These are phyloP conservation scores for Neosilurus mollespiculum DNA, from an alignment of 2,797 vertebrate genomes.

Conservation along the genomic window DNA sequence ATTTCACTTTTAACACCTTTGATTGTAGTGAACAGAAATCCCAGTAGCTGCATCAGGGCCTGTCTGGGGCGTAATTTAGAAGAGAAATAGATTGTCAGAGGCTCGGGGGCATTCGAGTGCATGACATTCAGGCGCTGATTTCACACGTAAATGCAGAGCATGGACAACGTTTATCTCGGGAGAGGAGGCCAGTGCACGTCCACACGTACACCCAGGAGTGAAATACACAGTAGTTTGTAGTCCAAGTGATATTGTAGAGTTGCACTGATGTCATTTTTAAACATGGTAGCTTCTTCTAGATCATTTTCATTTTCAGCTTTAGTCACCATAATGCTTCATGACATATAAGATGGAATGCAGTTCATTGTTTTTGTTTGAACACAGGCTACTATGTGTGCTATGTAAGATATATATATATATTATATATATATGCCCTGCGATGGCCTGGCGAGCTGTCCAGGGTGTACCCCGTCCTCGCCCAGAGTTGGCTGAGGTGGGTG, in stretches of 20 bases:
- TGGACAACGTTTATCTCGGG: not conserved
- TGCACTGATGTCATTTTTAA: not conserved
- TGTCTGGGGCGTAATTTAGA: not conserved
- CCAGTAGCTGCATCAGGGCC: not conserved
- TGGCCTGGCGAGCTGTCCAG: no score
- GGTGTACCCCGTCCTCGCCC: no score
- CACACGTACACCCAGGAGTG: not conserved
- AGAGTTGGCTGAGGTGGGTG: no score
- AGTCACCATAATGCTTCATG: not conserved
- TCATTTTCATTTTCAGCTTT: not conserved
- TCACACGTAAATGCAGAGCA: not conserved
- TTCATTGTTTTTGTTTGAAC: not conserved
- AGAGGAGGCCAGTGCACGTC: not conserved
- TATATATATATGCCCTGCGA: no score
- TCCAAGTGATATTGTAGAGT: not conserved
- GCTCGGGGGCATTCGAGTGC: not conserved
- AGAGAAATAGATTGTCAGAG: not conserved
- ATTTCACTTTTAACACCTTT: constrained; percentile 26
- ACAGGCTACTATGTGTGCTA: no score
- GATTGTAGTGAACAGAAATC: constrained; percentile 2
- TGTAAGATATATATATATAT: no score
- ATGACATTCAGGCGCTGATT: not conserved
- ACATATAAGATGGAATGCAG: no score
- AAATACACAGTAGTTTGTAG: not conserved
- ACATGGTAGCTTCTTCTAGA: not conserved